Conservation (phyloP, 1,140 invertebrate genomes). For the Xylocopa sonorina region DNA sequence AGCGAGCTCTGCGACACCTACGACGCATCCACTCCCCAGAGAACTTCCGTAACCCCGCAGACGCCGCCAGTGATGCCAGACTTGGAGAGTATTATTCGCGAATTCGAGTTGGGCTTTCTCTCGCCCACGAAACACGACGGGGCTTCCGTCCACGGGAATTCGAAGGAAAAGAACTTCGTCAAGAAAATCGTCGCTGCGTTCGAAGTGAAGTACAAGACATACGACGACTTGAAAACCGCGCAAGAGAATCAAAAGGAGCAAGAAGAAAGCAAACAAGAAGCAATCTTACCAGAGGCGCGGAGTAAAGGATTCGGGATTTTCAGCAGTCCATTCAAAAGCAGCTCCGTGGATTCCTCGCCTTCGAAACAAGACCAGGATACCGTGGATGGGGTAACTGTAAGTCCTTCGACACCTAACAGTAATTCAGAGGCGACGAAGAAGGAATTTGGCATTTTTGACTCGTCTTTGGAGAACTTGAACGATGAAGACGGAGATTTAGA, state of each 20-base stretch:
- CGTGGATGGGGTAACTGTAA: neutral
- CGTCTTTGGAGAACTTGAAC: neutral
- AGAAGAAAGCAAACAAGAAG: neutral
- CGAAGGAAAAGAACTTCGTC: conserved; percentile 56
- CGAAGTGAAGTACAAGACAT: conserved; percentile 60
- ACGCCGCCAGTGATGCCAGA: conserved; percentile 33
- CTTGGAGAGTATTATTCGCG: conserved; percentile 58
- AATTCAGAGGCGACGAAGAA: neutral
- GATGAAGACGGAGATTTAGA: neutral
- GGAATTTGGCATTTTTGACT: neutral
- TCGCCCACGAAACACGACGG: conserved; percentile 37
- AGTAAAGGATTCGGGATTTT: neutral
- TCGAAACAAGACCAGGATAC: no score
- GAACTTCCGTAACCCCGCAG: neutral
- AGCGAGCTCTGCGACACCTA: neutral
- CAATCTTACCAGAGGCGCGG: accelerated
- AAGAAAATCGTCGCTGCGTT: conserved; percentile 69
- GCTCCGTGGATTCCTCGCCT: neutral
- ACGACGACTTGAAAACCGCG: neutral
- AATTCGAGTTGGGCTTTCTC: conserved; percentile 62
- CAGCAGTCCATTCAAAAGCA: neutral
- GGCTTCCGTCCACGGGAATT: neutral
- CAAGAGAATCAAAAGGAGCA: neutral
- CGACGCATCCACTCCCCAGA: accelerated
- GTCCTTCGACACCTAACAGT: neutral